Conservation (phyloP, 1,140 invertebrate genomes). For the Manduca sexta region DNA sequence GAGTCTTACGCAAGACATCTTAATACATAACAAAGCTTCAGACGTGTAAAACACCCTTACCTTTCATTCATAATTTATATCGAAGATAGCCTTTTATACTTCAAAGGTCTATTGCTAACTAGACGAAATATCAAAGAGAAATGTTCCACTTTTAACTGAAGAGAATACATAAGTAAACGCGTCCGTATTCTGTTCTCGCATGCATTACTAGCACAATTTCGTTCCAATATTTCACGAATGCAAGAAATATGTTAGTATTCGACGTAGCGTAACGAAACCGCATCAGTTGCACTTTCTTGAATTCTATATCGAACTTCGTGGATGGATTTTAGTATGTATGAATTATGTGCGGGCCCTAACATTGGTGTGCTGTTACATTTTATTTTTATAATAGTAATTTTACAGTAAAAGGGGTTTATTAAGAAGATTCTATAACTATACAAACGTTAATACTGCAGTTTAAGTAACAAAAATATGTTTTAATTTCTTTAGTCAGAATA, state of each 20-base stretch:
- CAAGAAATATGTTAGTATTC: conserved; percentile 29
- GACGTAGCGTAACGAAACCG: conserved; percentile 29
- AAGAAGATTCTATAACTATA: no score
- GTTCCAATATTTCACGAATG: conserved; percentile 33
- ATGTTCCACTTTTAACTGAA: conserved; percentile 17
- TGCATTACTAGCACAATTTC: conserved; percentile 27
- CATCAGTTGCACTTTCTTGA: conserved; percentile 28
- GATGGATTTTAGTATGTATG: conserved; percentile 22
- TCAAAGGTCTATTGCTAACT: conserved; percentile 1
- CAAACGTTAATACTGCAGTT: no score
- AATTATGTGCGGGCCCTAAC: conserved; percentile 21
- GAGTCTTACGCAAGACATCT: no score
- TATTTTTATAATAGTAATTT: background rate
- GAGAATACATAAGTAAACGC: conserved; percentile 21
- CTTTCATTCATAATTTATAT: conserved; percentile 8
- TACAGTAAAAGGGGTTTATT: no score
- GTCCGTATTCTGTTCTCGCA: conserved; percentile 13
- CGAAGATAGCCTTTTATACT: conserved; percentile 2
- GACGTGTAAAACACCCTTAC: no score
- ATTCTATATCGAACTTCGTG: conserved; percentile 18
- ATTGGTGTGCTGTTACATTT: conserved; percentile 8
- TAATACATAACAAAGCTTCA: no score
- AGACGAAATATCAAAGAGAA: conserved; percentile 6
- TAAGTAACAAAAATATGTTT: no score
- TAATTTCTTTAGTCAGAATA: no score